Percentiles rank a stretch among this genome's conserved stretches.
Evolutionary conservation across 2,113 vertebrate species (phyloP).

Genomic region (Bucco capensis): DNA sequence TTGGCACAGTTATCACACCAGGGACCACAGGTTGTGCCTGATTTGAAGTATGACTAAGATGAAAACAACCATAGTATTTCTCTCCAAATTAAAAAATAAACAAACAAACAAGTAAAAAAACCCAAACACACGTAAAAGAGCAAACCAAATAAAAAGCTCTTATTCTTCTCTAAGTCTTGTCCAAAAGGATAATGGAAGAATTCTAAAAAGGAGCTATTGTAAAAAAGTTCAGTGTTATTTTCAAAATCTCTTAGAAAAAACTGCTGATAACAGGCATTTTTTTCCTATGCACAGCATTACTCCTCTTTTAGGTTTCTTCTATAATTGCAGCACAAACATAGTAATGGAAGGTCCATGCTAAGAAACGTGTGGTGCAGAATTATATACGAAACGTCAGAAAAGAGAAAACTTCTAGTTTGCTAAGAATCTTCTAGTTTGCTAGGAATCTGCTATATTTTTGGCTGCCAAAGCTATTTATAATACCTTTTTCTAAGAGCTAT

Average conservation of each 20-base stretch:
- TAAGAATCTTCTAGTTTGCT: neutral
- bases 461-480: neutral
- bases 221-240: neutral
- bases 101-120: neutral
- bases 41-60: neutral
- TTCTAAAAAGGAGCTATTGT: neutral
- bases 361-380: neutral
- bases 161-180: neutral
- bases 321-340: neutral
- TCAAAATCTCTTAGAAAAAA: neutral
- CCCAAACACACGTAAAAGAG: neutral
- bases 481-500: neutral
- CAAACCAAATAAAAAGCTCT: fast-evolving
- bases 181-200: neutral
- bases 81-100: neutral
- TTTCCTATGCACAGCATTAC: neutral
- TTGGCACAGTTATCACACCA: too few relatives aligned
- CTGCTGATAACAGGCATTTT: neutral
- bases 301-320: neutral
- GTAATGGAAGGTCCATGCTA: neutral
- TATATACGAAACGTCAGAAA: neutral
- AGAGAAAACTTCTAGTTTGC: neutral
- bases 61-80: neutral
- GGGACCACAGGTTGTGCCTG: too few relatives aligned
- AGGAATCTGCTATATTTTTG: neutral